These are phyloP conservation scores for Zaprionus bogoriensis DNA, from an alignment of 2,888 invertebrate species.

Conservation along the genomic window DNA sequence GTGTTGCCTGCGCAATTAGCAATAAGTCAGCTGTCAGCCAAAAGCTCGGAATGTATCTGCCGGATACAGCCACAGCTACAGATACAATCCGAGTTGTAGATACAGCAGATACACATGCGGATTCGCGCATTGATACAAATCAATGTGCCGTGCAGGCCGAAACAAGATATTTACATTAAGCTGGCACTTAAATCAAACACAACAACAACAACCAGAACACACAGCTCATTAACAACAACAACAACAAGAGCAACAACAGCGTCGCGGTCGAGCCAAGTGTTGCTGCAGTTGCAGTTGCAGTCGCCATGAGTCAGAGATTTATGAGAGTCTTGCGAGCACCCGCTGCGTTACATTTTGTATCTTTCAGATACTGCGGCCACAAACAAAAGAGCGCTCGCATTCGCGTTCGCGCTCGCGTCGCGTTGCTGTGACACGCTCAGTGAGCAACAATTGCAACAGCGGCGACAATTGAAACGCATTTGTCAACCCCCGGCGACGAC, in stretches of 20 bases:
- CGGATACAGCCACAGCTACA: slow-evolving; percentile 4
- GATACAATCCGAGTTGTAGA: no score
- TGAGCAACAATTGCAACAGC: slow-evolving; percentile 49
- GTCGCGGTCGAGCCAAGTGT: slow-evolving; percentile 19
- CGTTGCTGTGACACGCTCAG: slow-evolving; percentile 51
- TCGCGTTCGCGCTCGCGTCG: slow-evolving; percentile 21
- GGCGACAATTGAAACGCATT: slow-evolving; percentile 75
- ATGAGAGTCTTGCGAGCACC: slow-evolving; percentile 16
- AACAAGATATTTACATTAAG: slow-evolving; percentile 77
- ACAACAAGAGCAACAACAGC: slow-evolving; percentile 6
- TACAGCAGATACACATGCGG: background rate
- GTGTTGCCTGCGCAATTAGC: slow-evolving; percentile 62
- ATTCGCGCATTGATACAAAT: slow-evolving; percentile 68
- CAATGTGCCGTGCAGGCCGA: slow-evolving; percentile 54
- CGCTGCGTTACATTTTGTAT: slow-evolving; percentile 14
- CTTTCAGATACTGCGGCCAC: slow-evolving; percentile 24
- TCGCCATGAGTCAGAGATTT: slow-evolving; percentile 26
- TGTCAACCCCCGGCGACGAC: slow-evolving; percentile 43
- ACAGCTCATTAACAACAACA: slow-evolving; percentile 55
- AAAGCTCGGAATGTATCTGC: slow-evolving; percentile 48
- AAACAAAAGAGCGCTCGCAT: no score
- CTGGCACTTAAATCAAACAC: slow-evolving; percentile 43
- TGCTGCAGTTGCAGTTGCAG: background rate
- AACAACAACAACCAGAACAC: slow-evolving; percentile 34
- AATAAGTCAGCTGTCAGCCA: slow-evolving; percentile 76